These are phyloP conservation scores for Gonatopus flavifemur DNA, from an alignment of 1,140 invertebrate genomes.

Conservation along the genomic window DNA sequence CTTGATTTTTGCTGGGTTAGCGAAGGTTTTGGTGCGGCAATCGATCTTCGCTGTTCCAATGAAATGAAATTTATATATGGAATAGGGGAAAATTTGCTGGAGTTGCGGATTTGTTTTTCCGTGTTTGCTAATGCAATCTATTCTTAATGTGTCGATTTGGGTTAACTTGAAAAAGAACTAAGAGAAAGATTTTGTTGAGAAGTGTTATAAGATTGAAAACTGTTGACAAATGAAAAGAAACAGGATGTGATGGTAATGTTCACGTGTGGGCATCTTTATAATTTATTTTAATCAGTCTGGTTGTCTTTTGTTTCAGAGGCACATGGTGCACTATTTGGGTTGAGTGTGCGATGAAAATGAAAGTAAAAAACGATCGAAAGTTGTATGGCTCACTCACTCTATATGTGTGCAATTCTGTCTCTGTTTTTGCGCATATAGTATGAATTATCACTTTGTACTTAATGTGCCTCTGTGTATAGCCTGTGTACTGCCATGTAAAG, in stretches of 20 bases:
- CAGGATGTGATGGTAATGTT: constrained; percentile 18
- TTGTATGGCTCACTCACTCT: constrained; percentile 57
- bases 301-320: constrained; percentile 75
- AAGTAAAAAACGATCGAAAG: constrained; percentile 29
- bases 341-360: constrained; percentile 56
- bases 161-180: constrained; percentile 6
- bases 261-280: constrained; percentile 52
- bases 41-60: too few species aligned
- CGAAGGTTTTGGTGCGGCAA: too few species aligned
- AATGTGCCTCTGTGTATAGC: constrained; percentile 56
- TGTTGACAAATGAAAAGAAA: constrained; percentile 10
- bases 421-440: constrained; percentile 25
- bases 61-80: too few species aligned
- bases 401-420: constrained; percentile 44
- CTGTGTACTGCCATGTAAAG: constrained; percentile 47
- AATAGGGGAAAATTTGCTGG: too few species aligned
- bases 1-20: too few species aligned
- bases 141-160: constrained; percentile 14
- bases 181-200: constrained; percentile 9
- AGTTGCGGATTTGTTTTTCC: too few species aligned
- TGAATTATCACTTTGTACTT: constrained; percentile 33
- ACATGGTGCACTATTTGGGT: constrained; percentile 64
- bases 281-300: constrained; percentile 65
- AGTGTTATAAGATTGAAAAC: constrained; percentile 43
- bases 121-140: constrained; percentile 34